These are phyloP conservation scores for Aegithalos caudatus DNA, from an alignment of 2,113 vertebrate genomes.

Conservation along the genomic window DNA sequence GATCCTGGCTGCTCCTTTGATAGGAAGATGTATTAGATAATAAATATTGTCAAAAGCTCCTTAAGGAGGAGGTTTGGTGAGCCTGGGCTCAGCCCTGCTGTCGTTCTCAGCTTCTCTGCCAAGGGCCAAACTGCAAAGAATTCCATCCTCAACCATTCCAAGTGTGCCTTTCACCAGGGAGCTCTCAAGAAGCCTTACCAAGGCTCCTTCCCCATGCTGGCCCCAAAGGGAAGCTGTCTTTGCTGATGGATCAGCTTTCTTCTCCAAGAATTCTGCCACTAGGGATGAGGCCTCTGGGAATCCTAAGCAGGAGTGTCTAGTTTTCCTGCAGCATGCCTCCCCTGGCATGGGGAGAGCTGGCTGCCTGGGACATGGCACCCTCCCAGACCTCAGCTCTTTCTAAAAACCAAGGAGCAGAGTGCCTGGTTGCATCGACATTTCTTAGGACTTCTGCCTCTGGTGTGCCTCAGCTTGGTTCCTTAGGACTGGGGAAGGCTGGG, in stretches of 20 bases:
- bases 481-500: accelerated
- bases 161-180: background rate
- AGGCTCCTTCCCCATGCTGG: background rate
- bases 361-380: background rate
- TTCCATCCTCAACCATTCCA: background rate
- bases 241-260: background rate
- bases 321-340: background rate
- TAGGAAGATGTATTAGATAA: background rate
- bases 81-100: background rate
- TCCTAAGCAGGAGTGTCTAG: background rate
- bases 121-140: background rate
- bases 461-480: background rate
- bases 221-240: background rate
- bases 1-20: background rate
- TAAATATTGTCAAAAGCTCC: background rate
- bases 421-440: background rate
- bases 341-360: background rate
- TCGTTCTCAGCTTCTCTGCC: background rate
- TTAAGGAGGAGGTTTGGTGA: background rate
- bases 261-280: background rate
- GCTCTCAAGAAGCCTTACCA: background rate
- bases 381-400: background rate
- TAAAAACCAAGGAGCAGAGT: background rate
- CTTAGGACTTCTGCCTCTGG: background rate
- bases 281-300: background rate